Percentiles rank a stretch among this genome's conserved stretches.
Evolutionary conservation across 2,113 vertebrate genomes (phyloP).

Genomic region (Verasper variegatus): DNA sequence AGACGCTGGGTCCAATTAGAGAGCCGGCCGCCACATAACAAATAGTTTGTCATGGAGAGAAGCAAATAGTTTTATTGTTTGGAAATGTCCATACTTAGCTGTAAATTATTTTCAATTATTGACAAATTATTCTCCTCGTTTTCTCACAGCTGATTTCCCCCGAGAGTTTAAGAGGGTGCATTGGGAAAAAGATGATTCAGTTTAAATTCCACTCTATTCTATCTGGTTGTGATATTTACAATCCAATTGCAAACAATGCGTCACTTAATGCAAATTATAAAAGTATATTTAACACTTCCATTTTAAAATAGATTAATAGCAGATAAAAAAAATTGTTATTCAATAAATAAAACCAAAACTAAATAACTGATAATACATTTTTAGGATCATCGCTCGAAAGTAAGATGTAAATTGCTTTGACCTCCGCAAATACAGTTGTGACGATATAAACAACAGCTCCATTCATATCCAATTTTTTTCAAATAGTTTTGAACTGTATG

Average conservation of each 20-base stretch:
- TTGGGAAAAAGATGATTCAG: slow-evolving; percentile 30
- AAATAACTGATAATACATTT: not conserved
- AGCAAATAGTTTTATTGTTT: slow-evolving; percentile 66
- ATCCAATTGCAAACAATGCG: slow-evolving; percentile 40
- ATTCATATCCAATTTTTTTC: too few relatives aligned
- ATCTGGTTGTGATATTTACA: slow-evolving; percentile 31
- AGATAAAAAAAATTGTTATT: not conserved
- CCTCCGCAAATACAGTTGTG: too few relatives aligned
- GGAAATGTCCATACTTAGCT: slow-evolving; percentile 47
- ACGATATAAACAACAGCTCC: too few relatives aligned
- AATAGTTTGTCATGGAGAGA: slow-evolving; percentile 58
- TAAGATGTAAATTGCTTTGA: not conserved
- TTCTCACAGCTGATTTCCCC: slow-evolving; percentile 71
- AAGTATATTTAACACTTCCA: slow-evolving; percentile 3
- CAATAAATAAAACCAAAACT: not conserved
- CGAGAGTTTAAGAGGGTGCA: slow-evolving; percentile 40
- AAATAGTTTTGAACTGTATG: too few relatives aligned
- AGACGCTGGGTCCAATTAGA: slow-evolving; percentile 69
- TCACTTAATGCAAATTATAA: slow-evolving; percentile 28
- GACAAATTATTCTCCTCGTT: slow-evolving; percentile 66
- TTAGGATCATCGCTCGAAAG: not conserved
- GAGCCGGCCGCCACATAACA: slow-evolving; percentile 49
- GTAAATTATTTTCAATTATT: slow-evolving; percentile 74
- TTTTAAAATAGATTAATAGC: slow-evolving; percentile 2
- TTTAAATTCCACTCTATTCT: slow-evolving; percentile 47